Percentiles rank a stretch among this genome's conserved stretches.
These are phyloP conservation scores for Luffia ferchaultella DNA, from an alignment of 2,888 invertebrate genomes.

Conservation along the genomic window DNA sequence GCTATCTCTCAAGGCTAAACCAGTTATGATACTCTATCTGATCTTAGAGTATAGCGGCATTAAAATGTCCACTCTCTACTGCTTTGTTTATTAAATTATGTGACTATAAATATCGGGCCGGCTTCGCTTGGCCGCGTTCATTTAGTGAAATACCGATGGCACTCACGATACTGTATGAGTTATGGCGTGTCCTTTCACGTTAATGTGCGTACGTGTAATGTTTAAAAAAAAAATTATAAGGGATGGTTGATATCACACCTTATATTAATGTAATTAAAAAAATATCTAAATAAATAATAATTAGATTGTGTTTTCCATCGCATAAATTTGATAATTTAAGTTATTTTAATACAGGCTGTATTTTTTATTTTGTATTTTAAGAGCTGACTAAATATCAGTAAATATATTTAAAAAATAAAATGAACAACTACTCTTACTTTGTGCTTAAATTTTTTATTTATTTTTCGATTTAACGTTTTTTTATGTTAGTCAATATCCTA, in stretches of 20 bases:
- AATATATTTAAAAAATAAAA: too few species aligned
- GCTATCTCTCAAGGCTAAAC: constrained; percentile 55
- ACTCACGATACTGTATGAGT: constrained; percentile 53
- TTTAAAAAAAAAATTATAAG: too few species aligned
- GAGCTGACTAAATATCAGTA: constrained; percentile 5
- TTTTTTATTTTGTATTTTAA: constrained; percentile 2
- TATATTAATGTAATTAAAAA: too few species aligned
- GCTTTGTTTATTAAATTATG: constrained; percentile 68
- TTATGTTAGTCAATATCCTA: too few species aligned
- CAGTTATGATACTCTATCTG: constrained; percentile 62
- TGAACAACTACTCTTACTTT: too few species aligned
- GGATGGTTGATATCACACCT: too few species aligned
- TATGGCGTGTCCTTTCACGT: constrained; percentile 37
- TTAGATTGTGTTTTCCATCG: too few species aligned
- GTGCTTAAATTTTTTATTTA: too few species aligned
- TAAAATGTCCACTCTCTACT: constrained; percentile 50
- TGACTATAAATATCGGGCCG: constrained; percentile 50
- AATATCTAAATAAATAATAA: too few species aligned
- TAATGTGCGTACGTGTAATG: neutral
- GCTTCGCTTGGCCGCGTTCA: constrained; percentile 41
- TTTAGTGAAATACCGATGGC: constrained; percentile 61
- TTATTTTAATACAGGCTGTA: too few species aligned
- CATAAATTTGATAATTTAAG: too few species aligned
- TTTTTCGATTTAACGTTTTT: too few species aligned
- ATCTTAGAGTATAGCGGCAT: constrained; percentile 58